These are phyloP conservation scores for Ecdyonurus torrentis DNA, from an alignment of 2,888 invertebrate genomes.

Conservation along the genomic window DNA sequence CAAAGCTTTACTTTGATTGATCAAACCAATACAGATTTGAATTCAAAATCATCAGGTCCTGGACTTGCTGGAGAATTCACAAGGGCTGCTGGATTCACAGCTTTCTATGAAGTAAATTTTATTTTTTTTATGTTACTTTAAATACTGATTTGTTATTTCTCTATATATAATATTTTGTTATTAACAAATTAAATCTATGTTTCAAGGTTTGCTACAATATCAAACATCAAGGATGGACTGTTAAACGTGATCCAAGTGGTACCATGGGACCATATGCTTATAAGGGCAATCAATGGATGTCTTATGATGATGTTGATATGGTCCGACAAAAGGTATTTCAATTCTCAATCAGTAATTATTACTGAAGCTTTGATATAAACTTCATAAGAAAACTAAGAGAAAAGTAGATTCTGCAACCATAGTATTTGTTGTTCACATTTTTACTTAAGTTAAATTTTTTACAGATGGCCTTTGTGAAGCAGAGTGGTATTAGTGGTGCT, in stretches of 20 bases:
- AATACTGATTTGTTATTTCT: neutral
- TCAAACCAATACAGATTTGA: constrained; percentile 31
- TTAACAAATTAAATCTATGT: constrained; percentile 10
- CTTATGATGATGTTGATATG: constrained; percentile 69
- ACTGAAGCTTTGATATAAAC: too few species aligned
- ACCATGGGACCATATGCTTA: constrained; percentile 80
- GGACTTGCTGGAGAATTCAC: constrained; percentile 54
- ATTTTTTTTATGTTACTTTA: neutral
- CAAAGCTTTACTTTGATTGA: constrained; percentile 30
- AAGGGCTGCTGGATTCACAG: constrained; percentile 51
- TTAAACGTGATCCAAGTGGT: constrained; percentile 56
- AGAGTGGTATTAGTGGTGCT: constrained; percentile 21
- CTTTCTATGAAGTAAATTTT: constrained; percentile 53
- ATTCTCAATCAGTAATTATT: too few species aligned
- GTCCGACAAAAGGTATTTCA: constrained; percentile 43
- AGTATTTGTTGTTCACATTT: neutral
- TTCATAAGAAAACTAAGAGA: neutral
- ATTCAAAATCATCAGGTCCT: constrained; percentile 42
- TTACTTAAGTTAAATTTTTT: too few species aligned
- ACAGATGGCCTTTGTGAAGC: constrained; percentile 14
- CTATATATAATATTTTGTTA: neutral
- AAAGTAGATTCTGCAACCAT: too few species aligned
- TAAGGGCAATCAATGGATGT: constrained; percentile 81
- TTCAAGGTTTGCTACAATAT: constrained; percentile 64
- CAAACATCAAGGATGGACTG: constrained; percentile 57